Conservation (phyloP, 2,113 vertebrate species). For the Guaruba guarouba region DNA sequence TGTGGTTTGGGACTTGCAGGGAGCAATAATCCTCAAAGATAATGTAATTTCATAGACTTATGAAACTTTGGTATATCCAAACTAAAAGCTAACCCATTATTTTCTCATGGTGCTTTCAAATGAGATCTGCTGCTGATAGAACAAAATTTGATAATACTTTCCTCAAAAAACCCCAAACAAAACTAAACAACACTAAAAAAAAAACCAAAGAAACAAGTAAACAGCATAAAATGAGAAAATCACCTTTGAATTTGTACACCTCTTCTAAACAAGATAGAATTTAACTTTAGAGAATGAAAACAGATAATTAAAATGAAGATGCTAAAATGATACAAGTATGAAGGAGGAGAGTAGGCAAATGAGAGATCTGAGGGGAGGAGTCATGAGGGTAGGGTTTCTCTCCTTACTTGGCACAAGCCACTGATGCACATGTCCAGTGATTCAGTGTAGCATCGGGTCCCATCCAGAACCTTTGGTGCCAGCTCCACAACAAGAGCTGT, state of each 20-base stretch:
- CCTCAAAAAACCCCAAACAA: neutral
- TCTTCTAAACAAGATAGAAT: neutral
- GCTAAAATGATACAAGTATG: neutral
- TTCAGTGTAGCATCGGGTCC: constrained; percentile 94
- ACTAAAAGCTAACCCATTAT: neutral
- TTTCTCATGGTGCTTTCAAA: neutral
- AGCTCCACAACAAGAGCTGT: constrained; percentile 84
- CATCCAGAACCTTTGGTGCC: constrained; percentile 94
- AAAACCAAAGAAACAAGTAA: neutral
- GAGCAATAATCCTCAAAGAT: neutral
- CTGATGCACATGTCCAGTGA: constrained; percentile 98
- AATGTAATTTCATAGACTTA: neutral
- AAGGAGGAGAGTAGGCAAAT: neutral
- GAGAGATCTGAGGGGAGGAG: neutral
- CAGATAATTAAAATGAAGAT: neutral
- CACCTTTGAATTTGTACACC: neutral
- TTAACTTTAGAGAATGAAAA: neutral
- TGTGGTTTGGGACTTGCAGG: neutral
- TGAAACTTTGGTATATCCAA: neutral
- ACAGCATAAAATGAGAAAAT: neutral
- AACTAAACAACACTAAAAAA: neutral
- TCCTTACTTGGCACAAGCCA: constrained; percentile 90
- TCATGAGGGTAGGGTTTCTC: neutral
- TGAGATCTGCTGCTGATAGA: neutral
- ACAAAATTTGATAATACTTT: neutral